phyloP scores from a whole-genome alignment of 1,140 invertebrate species.

The Drosophila punjabiensis region DNA sequence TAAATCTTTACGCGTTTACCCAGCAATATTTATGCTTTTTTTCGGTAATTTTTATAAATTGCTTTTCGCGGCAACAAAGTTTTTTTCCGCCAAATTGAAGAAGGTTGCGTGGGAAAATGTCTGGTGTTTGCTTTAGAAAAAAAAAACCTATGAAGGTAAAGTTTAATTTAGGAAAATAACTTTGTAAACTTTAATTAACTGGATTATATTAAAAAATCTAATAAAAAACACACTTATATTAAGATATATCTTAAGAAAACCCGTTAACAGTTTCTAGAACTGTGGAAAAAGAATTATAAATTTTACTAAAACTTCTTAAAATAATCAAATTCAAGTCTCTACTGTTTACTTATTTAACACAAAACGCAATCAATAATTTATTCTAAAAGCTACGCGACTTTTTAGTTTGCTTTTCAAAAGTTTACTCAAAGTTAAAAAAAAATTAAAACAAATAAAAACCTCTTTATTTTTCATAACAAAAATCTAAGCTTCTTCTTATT shows the following conservation, averaged over 20 bases:
- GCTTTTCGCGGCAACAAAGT: slow-evolving; percentile 5
- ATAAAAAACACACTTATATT: too few relatives aligned
- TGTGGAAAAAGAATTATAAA: too few relatives aligned
- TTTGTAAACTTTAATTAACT: neutral
- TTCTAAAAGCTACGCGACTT: too few relatives aligned
- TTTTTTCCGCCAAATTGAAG: neutral
- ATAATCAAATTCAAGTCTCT: too few relatives aligned
- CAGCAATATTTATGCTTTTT: slow-evolving; percentile 22
- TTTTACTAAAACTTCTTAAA: too few relatives aligned
- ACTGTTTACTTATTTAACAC: too few relatives aligned
- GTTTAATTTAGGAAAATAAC: neutral
- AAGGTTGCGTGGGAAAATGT: neutral
- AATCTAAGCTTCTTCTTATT: neutral
- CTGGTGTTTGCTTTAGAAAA: neutral
- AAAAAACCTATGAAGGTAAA: neutral
- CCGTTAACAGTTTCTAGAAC: too few relatives aligned
- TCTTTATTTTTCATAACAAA: neutral
- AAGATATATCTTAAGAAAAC: too few relatives aligned
- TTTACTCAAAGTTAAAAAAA: neutral
- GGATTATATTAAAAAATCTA: too few relatives aligned
- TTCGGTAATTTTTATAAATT: slow-evolving; percentile 67
- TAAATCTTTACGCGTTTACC: slow-evolving; percentile 66
- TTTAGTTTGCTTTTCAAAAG: too few relatives aligned
- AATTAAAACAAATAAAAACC: neutral
- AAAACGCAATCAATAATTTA: too few relatives aligned